Evolutionary conservation across 2,888 invertebrate species (phyloP).

Genomic region (Crocallis elinguaria): DNA sequence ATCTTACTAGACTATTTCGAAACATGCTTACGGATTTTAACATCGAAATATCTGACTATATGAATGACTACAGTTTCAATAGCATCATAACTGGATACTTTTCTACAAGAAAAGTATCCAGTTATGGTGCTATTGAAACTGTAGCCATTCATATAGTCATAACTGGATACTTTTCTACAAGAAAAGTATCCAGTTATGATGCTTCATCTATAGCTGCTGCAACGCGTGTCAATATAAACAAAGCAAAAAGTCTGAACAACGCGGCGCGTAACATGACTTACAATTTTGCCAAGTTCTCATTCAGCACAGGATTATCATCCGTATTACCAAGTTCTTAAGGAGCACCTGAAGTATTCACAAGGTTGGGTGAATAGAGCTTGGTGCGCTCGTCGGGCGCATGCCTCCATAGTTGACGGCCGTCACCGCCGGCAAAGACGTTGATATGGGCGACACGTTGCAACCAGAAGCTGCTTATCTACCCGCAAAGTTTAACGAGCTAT

Average conservation of each 20-base stretch:
- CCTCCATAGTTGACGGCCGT: slow-evolving; percentile 52
- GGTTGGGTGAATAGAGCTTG: slow-evolving; percentile 45
- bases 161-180: neutral
- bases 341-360: slow-evolving; percentile 22
- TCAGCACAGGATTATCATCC: slow-evolving; percentile 35
- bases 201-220: slow-evolving; percentile 23
- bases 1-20: neutral
- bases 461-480: slow-evolving; percentile 42
- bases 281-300: slow-evolving; percentile 26
- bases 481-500: slow-evolving; percentile 23
- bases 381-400: slow-evolving; percentile 49
- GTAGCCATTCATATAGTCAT: too few species aligned
- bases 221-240: slow-evolving; percentile 49
- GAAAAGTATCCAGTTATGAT: neutral
- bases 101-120: neutral
- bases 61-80: too few species aligned
- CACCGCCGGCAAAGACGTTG: slow-evolving; percentile 51
- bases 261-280: slow-evolving; percentile 50
- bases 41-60: too few species aligned
- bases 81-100: too few species aligned
- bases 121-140: slow-evolving; percentile 5
- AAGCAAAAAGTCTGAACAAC: slow-evolving; percentile 52
- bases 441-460: slow-evolving; percentile 43
- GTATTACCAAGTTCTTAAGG: slow-evolving; percentile 35
- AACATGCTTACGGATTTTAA: too few species aligned